Evolutionary conservation across 2,797 vertebrate genomes (phyloP), one percentile per base, ranked within the genome.

Genomic region (Smutsia gigantea): DNA sequence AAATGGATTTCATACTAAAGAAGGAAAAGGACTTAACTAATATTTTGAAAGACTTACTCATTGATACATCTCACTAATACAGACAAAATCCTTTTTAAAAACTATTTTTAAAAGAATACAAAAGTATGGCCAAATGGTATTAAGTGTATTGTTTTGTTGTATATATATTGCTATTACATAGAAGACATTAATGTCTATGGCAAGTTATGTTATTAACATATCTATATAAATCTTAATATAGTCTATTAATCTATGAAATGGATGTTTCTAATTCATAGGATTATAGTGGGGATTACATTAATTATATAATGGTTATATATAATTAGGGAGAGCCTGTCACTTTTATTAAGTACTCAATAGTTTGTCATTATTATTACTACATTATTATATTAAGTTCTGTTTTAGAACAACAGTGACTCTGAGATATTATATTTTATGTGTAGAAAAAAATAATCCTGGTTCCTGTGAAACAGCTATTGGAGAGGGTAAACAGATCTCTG

Each of bases 1-100:
- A 94, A 82, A 61, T 90, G n/a, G 57, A 79, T 92, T 95, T 85
- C 75, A 34, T 42, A 71, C 37, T 87, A 69, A 86, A 94, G 69
- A 95, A 27, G 57, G 95, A 39, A 86, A 7, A n/a, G 13, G 51
- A 69, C 27, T 61, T 68, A 64, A 95, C 19, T 57, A 63, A 61
- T 74, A 23, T 92, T 96, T 94, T 81, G 77, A 96, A 88, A 75
- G 84, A 57, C 64, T 97, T 19, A 15, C 17, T 91, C 63, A 64
- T 64, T 78, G 64, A 57, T 81, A 34, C 27, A 29, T 55, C 34
- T 94, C 66, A 75, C 11, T 72, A 72, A 42, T 66, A 75, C 17
- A 64, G 37, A 66, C n/a, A 90, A 42, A 93, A 81, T 79, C 34
- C 13, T 86, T 96, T 86, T 94, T 64, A 23, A 72, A 93, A 86